Evolutionary conservation across 1,140 invertebrate species (phyloP).

Genomic region (Gonioctena quinquepunctata): DNA sequence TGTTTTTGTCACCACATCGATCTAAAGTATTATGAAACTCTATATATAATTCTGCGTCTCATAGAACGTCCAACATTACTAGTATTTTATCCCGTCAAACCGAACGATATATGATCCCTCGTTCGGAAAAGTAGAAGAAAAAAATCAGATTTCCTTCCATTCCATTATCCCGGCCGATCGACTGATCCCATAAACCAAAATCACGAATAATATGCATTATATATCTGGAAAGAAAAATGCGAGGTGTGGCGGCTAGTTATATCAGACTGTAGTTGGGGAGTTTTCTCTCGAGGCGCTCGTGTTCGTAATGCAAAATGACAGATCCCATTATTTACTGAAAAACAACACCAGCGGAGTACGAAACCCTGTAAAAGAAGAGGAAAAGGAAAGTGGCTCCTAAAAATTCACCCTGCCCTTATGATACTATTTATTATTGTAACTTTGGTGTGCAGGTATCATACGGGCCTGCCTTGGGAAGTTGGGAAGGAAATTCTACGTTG

Average conservation of each 20-base stretch:
- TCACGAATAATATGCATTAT: constrained; percentile 8
- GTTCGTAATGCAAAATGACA: constrained; percentile 55
- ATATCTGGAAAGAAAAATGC: constrained; percentile 13
- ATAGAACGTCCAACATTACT: no score
- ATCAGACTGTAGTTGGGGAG: constrained; percentile 25
- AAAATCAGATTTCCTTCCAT: neutral
- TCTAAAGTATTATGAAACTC: no score
- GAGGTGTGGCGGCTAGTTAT: constrained; percentile 8
- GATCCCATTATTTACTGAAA: constrained; percentile 56
- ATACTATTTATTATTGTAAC: constrained; percentile 42
- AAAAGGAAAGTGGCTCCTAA: constrained; percentile 44
- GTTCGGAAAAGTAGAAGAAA: neutral
- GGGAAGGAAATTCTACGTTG: constrained; percentile 6
- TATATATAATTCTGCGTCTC: no score
- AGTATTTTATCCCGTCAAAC: no score
- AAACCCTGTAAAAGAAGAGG: constrained; percentile 51
- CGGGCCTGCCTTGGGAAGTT: constrained; percentile 1
- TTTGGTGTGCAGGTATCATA: constrained; percentile 24
- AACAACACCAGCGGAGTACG: constrained; percentile 53
- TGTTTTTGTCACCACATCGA: no score
- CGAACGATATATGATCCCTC: no score
- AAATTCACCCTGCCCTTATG: constrained; percentile 43
- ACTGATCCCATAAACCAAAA: constrained; percentile 3
- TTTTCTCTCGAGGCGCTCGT: constrained; percentile 43
- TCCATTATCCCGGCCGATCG: neutral